phyloP scores from a whole-genome alignment of 2,113 vertebrate species.

The Rhodinocichla rosea region DNA sequence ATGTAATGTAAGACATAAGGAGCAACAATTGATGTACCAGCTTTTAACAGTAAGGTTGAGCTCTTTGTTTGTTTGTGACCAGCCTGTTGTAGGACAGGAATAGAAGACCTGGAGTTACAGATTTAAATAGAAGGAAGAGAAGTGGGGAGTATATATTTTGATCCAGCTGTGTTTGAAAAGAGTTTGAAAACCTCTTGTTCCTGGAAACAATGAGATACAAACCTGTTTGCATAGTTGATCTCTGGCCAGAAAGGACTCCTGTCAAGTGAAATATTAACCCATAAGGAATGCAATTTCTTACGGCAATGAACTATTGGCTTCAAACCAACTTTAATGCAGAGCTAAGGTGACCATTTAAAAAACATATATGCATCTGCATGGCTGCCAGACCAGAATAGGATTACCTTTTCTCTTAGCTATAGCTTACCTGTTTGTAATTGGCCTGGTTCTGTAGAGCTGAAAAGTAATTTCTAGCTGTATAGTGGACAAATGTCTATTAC shows the following conservation, averaged over 20 bases:
- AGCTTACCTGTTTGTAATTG: neutral
- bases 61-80: neutral
- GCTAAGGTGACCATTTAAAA: slow-evolving; percentile 41
- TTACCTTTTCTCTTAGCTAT: neutral
- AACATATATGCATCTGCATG: slow-evolving; percentile 36
- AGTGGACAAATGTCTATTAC: neutral
- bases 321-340: neutral
- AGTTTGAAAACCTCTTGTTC: slow-evolving; percentile 3
- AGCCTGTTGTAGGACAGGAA: neutral
- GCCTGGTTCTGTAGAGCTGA: neutral
- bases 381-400: neutral
- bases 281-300: slow-evolving; percentile 47
- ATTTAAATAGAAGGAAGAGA: neutral
- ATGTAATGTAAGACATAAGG: neutral
- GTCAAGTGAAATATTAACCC: slow-evolving; percentile 62
- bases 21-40: neutral
- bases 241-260: slow-evolving; percentile 56
- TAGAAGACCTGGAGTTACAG: neutral
- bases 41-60: neutral
- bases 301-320: slow-evolving; percentile 21
- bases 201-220: slow-evolving; percentile 41
- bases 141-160: neutral
- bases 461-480: neutral
- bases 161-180: slow-evolving; percentile 6
- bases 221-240: slow-evolving; percentile 38